These are phyloP conservation scores for Porites australiensis DNA, from an alignment of 64 coral and sea anemone genomes.

Conservation along the genomic window DNA sequence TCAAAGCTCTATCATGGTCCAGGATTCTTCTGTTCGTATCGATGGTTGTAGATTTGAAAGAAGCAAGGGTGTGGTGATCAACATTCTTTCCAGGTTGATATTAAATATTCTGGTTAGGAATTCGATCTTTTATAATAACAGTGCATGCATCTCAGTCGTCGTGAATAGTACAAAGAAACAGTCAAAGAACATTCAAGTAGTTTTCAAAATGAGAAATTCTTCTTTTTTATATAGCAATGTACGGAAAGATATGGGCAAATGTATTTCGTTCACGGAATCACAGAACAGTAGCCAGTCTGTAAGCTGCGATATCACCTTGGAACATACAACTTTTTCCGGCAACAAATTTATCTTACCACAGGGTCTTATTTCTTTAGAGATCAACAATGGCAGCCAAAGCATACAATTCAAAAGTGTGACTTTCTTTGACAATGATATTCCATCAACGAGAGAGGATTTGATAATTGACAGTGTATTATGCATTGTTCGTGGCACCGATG, in stretches of 20 bases:
- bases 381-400: neutral
- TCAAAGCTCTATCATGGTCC: neutral
- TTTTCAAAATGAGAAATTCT: neutral
- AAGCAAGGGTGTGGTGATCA: neutral
- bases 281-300: neutral
- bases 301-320: constrained; percentile 5
- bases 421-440: constrained; percentile 17
- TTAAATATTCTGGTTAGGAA: neutral
- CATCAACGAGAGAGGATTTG: neutral
- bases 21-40: constrained; percentile 27
- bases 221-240: neutral
- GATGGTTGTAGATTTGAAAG: constrained; percentile 11
- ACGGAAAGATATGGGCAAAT: neutral
- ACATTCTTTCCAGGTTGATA: neutral
- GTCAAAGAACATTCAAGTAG: neutral
- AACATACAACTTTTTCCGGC: constrained; percentile 22
- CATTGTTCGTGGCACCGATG: neutral
- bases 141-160: constrained; percentile 37
- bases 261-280: constrained; percentile 12
- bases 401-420: constrained; percentile 1
- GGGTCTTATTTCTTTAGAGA: constrained; percentile 22
- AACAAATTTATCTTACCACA: neutral
- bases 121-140: constrained; percentile 28
- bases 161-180: neutral
- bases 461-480: neutral